phyloP scores from a whole-genome alignment of 2,797 vertebrate genomes.

The Silurus lanzhouensis region DNA sequence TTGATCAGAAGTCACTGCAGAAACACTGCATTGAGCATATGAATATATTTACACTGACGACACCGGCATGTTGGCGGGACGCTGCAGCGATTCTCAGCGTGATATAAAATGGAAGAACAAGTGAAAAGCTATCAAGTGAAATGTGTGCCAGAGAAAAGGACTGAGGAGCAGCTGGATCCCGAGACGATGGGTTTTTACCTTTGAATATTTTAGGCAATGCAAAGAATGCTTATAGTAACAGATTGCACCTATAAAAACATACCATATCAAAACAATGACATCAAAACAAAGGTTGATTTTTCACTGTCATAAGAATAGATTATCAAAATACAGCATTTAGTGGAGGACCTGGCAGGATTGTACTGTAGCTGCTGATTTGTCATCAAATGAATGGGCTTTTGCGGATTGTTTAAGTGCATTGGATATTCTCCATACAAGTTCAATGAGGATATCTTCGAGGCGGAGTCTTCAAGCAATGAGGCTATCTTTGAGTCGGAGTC shows the following conservation, averaged over 20 bases:
- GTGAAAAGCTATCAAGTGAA: neutral
- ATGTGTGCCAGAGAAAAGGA: neutral
- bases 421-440: neutral
- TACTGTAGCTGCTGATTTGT: neutral
- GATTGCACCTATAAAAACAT: neutral
- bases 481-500: no score
- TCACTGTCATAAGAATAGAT: neutral
- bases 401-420: no score
- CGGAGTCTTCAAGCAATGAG: no score
- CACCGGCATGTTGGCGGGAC: neutral
- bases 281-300: no score
- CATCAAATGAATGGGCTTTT: conserved; percentile 2
- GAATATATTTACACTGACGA: neutral
- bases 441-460: neutral
- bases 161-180: neutral
- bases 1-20: neutral
- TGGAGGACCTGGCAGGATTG: neutral
- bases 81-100: conserved; percentile 7
- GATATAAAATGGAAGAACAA: neutral
- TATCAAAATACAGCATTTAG: neutral
- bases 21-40: neutral
- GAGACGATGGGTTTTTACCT: neutral
- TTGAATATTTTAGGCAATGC: neutral
- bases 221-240: neutral
- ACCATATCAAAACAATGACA: neutral